phyloP scores from a whole-genome alignment of 2,888 invertebrate species.

The Amaurobius ferox region DNA sequence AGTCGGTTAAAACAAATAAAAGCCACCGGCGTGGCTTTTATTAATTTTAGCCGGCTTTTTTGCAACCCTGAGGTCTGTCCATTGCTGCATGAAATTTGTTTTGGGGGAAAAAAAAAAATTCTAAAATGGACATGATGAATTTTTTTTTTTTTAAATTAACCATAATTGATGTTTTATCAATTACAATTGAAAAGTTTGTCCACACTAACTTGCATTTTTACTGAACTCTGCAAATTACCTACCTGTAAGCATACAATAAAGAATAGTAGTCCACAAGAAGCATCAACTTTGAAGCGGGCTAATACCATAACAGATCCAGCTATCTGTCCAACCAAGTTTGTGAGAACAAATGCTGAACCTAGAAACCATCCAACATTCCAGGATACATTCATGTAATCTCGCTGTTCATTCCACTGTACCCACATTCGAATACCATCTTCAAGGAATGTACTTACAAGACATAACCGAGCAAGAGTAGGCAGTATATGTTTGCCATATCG shows the following conservation, averaged over 20 bases:
- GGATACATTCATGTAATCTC: slow-evolving; percentile 97
- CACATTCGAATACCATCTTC: slow-evolving; percentile 99
- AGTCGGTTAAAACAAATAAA: too few species aligned
- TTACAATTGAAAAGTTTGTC: too few species aligned
- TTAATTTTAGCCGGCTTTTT: too few species aligned
- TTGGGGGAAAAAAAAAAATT: too few species aligned
- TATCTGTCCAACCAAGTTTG: slow-evolving; percentile 96
- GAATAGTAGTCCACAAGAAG: slow-evolving; percentile 93
- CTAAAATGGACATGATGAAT: too few species aligned
- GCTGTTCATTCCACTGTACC: slow-evolving; percentile 98
- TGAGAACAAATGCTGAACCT: slow-evolving; percentile 94
- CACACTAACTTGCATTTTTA: too few species aligned
- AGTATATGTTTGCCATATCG: slow-evolving; percentile 93
- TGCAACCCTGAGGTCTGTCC: too few species aligned
- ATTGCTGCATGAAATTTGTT: too few species aligned
- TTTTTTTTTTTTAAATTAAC: too few species aligned
- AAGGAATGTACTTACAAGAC: slow-evolving; percentile 98
- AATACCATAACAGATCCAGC: slow-evolving; percentile 98
- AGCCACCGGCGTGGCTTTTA: too few species aligned
- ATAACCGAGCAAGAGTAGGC: slow-evolving; percentile 96
- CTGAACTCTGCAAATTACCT: too few species aligned
- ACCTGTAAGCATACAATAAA: slow-evolving; percentile 98
- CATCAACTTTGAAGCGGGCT: slow-evolving; percentile 91
- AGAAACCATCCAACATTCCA: slow-evolving; percentile 97
- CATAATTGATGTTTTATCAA: too few species aligned